These are phyloP conservation scores for Drosophila infuscata DNA, from an alignment of 2,888 invertebrate genomes.

Conservation along the genomic window DNA sequence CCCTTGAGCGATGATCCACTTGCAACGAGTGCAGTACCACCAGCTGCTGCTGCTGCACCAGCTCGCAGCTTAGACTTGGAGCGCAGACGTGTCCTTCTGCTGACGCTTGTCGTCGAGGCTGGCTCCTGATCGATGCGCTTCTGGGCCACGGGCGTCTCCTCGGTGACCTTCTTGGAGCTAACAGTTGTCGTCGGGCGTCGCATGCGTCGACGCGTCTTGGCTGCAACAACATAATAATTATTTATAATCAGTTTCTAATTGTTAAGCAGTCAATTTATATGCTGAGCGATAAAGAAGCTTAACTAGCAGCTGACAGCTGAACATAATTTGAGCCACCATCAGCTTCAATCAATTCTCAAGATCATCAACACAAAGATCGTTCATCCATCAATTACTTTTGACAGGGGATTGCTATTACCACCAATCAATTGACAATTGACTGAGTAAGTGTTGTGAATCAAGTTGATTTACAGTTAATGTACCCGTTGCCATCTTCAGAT, in stretches of 20 bases:
- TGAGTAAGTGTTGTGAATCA: slow-evolving; percentile 43
- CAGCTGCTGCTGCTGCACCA: slow-evolving; percentile 67
- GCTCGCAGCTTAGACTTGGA: slow-evolving; percentile 86
- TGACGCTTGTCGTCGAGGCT: slow-evolving; percentile 86
- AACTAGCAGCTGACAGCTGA: slow-evolving; percentile 6
- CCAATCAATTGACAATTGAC: slow-evolving; percentile 41
- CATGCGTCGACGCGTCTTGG: slow-evolving; percentile 83
- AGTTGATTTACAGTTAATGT: slow-evolving; percentile 64
- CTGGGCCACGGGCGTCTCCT: slow-evolving; percentile 70
- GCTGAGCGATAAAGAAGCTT: slow-evolving; percentile 7
- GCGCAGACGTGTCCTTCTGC: slow-evolving; percentile 89
- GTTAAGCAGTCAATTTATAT: neutral
- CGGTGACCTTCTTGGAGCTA: slow-evolving; percentile 83
- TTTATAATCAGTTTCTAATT: neutral
- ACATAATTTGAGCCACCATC: slow-evolving; percentile 18
- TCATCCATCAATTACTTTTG: slow-evolving; percentile 2
- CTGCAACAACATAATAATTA: slow-evolving; percentile 49
- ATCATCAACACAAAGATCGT: slow-evolving; percentile 38
- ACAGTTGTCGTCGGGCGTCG: slow-evolving; percentile 84
- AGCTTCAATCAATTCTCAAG: slow-evolving; percentile 23
- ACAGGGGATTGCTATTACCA: slow-evolving; percentile 20
- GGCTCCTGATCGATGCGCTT: slow-evolving; percentile 87
- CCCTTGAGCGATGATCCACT: slow-evolving; percentile 87
- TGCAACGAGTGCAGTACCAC: slow-evolving; percentile 87
- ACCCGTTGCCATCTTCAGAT: slow-evolving; percentile 44